phyloP scores from a whole-genome alignment of 2,113 vertebrate genomes.

The Tympanuchus pallidicinctus region DNA sequence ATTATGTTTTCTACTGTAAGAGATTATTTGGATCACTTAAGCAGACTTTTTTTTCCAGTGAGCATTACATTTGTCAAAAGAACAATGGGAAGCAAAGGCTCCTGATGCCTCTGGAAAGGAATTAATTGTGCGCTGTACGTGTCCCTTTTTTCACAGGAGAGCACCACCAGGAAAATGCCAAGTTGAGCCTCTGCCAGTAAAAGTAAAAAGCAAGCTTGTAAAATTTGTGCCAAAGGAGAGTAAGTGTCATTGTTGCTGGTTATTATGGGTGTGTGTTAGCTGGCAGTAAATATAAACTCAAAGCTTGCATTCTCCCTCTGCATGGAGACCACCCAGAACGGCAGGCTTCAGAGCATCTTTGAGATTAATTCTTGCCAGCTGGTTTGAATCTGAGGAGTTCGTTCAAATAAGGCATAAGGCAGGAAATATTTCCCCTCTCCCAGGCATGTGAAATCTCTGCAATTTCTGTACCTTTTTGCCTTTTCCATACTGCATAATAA shows the following conservation, averaged over 20 bases:
- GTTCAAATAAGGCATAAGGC: not conserved
- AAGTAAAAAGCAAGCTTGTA: constrained; percentile 83
- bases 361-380: constrained; percentile 22
- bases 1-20: not conserved
- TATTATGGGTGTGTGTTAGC: not conserved
- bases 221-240: constrained; percentile 89
- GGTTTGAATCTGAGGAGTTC: not conserved
- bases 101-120: not conserved
- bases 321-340: not conserved
- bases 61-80: not conserved
- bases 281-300: not conserved
- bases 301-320: not conserved
- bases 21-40: constrained; percentile 5
- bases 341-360: not conserved
- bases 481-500: not conserved
- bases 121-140: not conserved
- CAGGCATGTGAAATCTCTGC: not conserved
- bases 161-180: constrained; percentile 89
- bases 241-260: constrained; percentile 75
- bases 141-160: constrained; percentile 80
- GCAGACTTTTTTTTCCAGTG: not conserved
- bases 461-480: not conserved
- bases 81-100: not conserved
- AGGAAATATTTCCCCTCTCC: not conserved
- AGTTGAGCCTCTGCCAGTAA: constrained; percentile 83